These are phyloP conservation scores for Tragelaphus buxtoni DNA, from an alignment of 2,113 vertebrate genomes.

Conservation along the genomic window DNA sequence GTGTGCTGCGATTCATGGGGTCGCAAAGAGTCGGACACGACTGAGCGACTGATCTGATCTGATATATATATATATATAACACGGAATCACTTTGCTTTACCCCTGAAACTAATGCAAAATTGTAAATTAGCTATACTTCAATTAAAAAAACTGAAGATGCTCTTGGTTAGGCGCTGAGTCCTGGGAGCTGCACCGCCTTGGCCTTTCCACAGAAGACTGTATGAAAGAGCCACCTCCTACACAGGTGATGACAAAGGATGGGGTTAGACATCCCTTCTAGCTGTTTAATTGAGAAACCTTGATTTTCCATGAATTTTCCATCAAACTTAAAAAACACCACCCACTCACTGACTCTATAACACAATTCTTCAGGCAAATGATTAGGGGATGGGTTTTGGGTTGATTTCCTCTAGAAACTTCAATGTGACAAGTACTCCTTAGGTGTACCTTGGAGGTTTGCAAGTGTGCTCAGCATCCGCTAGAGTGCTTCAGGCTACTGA, in stretches of 20 bases:
- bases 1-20: no score
- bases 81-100: neutral
- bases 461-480: neutral
- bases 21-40: no score
- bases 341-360: neutral
- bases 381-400: neutral
- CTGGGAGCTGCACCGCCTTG: accelerated
- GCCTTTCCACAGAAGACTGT: neutral
- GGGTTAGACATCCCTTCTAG: no score
- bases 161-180: neutral
- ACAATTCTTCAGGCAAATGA: neutral
- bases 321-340: neutral
- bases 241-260: neutral
- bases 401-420: neutral
- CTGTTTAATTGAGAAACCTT: neutral
- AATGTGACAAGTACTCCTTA: neutral
- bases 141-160: neutral
- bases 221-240: neutral
- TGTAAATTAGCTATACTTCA: neutral
- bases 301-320: neutral
- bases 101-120: neutral
- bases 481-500: neutral
- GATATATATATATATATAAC: neutral
- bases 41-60: no score
- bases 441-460: neutral